These are phyloP conservation scores for Corvus cornix DNA, from an alignment of 2,113 vertebrate species.

Conservation along the genomic window DNA sequence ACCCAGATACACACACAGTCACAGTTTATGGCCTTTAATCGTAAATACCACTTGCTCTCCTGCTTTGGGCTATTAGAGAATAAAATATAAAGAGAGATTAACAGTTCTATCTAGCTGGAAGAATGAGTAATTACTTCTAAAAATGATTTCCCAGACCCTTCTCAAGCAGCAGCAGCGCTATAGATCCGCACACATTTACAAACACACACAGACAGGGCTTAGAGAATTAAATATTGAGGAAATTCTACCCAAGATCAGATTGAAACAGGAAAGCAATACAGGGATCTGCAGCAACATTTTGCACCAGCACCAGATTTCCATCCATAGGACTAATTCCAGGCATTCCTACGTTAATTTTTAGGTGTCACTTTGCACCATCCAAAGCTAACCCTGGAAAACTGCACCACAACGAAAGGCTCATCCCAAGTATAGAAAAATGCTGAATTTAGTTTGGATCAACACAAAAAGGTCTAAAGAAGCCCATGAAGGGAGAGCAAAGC, in stretches of 20 bases:
- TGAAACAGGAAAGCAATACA: neutral
- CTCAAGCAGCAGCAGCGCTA: neutral
- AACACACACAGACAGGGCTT: neutral
- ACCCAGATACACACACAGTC: neutral
- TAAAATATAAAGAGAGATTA: neutral
- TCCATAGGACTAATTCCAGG: neutral
- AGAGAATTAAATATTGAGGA: neutral
- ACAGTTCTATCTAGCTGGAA: neutral
- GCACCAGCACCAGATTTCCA: neutral
- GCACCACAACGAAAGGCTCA: rapidly evolving
- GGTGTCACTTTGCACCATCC: neutral
- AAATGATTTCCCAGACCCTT: neutral
- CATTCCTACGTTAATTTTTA: neutral
- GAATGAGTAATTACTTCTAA: neutral
- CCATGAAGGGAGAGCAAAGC: neutral
- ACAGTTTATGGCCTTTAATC: neutral
- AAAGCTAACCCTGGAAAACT: neutral
- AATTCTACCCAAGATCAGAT: neutral
- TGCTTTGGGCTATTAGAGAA: neutral
- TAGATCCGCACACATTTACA: neutral
- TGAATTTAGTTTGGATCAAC: neutral
- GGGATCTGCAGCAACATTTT: neutral
- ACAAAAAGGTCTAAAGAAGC: neutral
- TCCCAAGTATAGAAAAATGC: neutral
- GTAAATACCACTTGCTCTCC: neutral